These are phyloP conservation scores for Asobara japonica DNA, from an alignment of 1,140 invertebrate species.

Conservation along the genomic window DNA sequence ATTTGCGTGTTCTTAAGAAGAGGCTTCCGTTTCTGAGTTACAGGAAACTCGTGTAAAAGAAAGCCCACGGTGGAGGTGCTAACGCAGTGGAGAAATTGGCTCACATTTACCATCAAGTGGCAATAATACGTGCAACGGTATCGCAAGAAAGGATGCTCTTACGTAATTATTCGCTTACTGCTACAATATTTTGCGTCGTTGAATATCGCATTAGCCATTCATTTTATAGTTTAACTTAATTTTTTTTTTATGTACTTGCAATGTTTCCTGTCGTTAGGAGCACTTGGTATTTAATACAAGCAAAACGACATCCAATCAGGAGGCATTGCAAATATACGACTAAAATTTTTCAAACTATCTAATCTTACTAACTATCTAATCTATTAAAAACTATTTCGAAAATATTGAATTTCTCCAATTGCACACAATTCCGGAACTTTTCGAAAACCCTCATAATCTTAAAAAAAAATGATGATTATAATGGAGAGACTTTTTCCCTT, in stretches of 20 bases:
- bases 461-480: no score
- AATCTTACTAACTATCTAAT: no score
- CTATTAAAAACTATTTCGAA: no score
- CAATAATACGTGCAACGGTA: conserved; percentile 30
- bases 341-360: no score
- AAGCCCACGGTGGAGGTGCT: not conserved
- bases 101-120: not conserved
- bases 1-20: not conserved
- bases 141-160: conserved; percentile 58
- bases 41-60: conserved; percentile 36
- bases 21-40: conserved; percentile 21
- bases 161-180: conserved; percentile 38
- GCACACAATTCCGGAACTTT: no score
- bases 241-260: not conserved
- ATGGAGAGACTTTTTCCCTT: no score
- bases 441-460: no score
- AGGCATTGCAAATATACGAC: no score
- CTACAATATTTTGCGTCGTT: not conserved
- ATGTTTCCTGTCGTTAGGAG: not conserved
- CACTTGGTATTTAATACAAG: not conserved
- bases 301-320: not conserved
- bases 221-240: not conserved
- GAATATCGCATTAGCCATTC: not conserved
- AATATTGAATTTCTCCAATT: no score
- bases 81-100: not conserved